Base-by-base conservation (phyloP, 2,113 vertebrate species). In the Oreochromis tanganicae region DNA sequence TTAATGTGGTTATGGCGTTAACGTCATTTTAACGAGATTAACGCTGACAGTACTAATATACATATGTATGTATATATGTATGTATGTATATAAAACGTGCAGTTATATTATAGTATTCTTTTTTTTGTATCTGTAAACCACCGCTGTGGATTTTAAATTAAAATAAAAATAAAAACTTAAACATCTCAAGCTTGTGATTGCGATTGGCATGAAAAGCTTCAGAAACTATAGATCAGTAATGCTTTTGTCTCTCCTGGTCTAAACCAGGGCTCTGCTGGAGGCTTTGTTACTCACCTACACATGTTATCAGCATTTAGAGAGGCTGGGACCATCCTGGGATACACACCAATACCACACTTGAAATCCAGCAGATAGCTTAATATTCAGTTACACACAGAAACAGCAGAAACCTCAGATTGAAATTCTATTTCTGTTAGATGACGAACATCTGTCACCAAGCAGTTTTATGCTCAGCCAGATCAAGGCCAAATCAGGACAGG, bases 281-380 rank as follows among this genome's bases (percentile, higher is more conserved):
- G 43, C 43, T 71, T 48, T 46, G 78, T 82, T 54, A 57, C 54
- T 86, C 84, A 82, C 55, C 71, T 50, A 29, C 29, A 85, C 83
- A 85, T 24, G 14, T 85, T 82, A 91, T 94, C 94, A 93, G 89
- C 93, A 95, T 94, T 94, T 94, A 94, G 89, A 95, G 52, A 90
- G 94, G 56, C 87, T 88, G 75, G 48, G 86, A 86, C 89, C 88
- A 91, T 91, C 78, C 85, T 56, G 59, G 80, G 79, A 87, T 83
- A 21, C 85, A 61, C 75, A 78, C 24, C n/a, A 24, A 57, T 57
- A 80, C 80, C 82, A 52, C 8, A 61, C 56, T 56, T 79, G 12
- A 83, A 78, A 83, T 85, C 86, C 82, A 91, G 38, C 54, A 43
- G 38, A 63, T 56, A 48, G 83, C 79, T 84, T 27, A 46, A 80